Base-by-base conservation (phyloP, 2,888 invertebrate species). In the Dynastes tityus region DNA sequence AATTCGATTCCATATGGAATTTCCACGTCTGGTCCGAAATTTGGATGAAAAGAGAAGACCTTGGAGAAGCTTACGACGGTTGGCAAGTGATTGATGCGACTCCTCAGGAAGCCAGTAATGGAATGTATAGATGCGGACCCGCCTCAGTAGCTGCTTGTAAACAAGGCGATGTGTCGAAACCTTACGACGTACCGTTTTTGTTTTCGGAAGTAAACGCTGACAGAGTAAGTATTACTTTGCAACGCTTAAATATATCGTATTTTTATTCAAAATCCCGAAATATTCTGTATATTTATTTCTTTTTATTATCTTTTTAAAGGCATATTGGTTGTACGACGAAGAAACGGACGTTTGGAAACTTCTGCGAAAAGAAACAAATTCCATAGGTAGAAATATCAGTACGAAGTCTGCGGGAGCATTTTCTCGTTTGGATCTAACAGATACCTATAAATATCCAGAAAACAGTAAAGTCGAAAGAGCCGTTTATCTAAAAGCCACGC, bases 191-290 rank as follows among this genome's bases (percentile, higher is more conserved):
- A 73, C 92, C 92, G 13, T 98, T 98, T 85, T 91, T 97, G 0
- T 98, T 94, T 86, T 95, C 97, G 2, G 97, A 98, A 90, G 97
- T 98, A 1, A 98, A 98, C 87, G 98, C 98, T 11, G 98, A 98
- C 87, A 95, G 95, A 89, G 93, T 92, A 86, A 83, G 79, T 79
- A 63, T 45, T 45, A 22, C 5, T n/a, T 73, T 13, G 9, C 8
- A n/a, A 45, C 45, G 8, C 8, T 45, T 45, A 2, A 45, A n/a
- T n/a, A 1, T 37, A 5, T 1, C 51, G 27, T 2, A 70, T n/a
- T 29, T 9, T 29, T 16, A 16, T n/a, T 8, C 0, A 71, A 51
- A 27, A 27, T 37, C 1, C 5, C 32, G 32, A 37, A 37, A 37
- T 5, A 37, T 1, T 5, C 32, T 37, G 32, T 37, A 22, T 22